These are phyloP conservation scores for Brachyhypopomus gauderio DNA, from an alignment of 2,113 vertebrate genomes.

Conservation along the genomic window DNA sequence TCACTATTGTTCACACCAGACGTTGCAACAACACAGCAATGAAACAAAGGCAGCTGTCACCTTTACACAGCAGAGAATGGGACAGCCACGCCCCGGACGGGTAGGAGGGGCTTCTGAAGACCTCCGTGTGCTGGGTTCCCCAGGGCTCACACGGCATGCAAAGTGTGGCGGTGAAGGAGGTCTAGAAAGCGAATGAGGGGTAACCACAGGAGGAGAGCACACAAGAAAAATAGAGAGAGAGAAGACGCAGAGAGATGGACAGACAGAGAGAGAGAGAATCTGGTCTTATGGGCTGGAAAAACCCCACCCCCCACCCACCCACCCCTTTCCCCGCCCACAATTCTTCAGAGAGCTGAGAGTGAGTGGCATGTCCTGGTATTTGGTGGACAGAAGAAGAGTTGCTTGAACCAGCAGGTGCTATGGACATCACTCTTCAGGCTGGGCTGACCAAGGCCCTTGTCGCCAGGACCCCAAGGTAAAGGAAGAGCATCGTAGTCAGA, in stretches of 20 bases:
- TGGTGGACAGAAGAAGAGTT: constrained; percentile 77
- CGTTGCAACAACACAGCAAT: constrained; percentile 68
- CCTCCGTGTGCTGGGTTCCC: constrained; percentile 64
- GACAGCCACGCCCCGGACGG: constrained; percentile 63
- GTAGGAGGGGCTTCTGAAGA: constrained; percentile 66
- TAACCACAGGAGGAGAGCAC: constrained; percentile 67
- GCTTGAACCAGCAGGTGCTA: constrained; percentile 82
- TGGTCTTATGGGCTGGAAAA: constrained; percentile 72
- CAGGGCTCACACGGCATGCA: constrained; percentile 79
- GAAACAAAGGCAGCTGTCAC: constrained; percentile 66
- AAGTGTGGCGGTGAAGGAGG: constrained; percentile 73
- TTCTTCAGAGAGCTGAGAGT: constrained; percentile 77
- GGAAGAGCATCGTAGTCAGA: constrained; percentile 83
- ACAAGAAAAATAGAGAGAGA: constrained; percentile 34
- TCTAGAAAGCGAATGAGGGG: constrained; percentile 73
- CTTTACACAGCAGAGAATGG: constrained; percentile 69
- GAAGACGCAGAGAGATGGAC: constrained; percentile 64
- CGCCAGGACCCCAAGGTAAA: constrained; percentile 80
- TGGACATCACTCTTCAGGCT: constrained; percentile 82
- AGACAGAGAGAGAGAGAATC: constrained; percentile 75
- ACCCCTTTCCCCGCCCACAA: constrained; percentile 65
- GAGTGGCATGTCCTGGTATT: constrained; percentile 79
- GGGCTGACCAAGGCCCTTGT: constrained; percentile 74
- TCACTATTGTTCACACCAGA: constrained; percentile 61
- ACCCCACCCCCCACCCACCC: constrained; percentile 64